Evolutionary conservation across 2,113 vertebrate genomes (phyloP).

Genomic region (Phasianus colchicus): DNA sequence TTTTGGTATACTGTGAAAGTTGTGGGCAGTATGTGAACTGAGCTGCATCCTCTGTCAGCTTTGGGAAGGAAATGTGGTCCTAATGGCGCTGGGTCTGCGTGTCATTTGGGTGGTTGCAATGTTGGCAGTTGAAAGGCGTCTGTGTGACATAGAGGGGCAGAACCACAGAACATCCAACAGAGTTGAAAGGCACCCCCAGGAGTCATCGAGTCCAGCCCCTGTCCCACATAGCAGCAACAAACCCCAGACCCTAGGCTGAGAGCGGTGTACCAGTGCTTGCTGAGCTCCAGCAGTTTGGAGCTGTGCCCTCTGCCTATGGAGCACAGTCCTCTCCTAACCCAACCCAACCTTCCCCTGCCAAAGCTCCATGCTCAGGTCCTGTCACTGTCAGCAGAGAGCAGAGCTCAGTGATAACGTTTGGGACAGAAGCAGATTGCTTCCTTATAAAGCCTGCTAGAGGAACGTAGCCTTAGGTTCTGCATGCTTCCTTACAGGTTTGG

Average conservation of each 20-base stretch:
- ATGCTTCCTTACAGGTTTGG: accelerated
- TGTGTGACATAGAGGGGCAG: accelerated
- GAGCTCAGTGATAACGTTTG: accelerated
- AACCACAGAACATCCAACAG: not conserved
- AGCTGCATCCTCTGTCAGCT: accelerated
- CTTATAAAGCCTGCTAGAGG: accelerated
- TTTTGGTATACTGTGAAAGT: accelerated
- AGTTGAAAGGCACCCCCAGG: not conserved
- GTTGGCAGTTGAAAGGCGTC: accelerated
- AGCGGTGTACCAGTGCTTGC: not conserved
- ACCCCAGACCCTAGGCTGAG: not conserved
- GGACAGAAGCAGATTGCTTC: accelerated
- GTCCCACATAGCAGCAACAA: not conserved
- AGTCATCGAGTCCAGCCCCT: not conserved
- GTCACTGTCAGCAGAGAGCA: not conserved
- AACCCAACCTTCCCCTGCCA: not conserved
- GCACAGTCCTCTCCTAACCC: not conserved
- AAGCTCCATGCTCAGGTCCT: not conserved
- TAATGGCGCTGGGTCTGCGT: accelerated
- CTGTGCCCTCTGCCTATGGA: not conserved
- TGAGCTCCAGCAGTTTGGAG: not conserved
- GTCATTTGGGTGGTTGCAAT: not conserved
- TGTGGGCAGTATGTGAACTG: accelerated
- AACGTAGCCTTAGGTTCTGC: accelerated
- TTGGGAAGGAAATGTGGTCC: accelerated